Evolutionary conservation across 2,888 invertebrate genomes (phyloP).

Genomic region (Eilema caniola): DNA sequence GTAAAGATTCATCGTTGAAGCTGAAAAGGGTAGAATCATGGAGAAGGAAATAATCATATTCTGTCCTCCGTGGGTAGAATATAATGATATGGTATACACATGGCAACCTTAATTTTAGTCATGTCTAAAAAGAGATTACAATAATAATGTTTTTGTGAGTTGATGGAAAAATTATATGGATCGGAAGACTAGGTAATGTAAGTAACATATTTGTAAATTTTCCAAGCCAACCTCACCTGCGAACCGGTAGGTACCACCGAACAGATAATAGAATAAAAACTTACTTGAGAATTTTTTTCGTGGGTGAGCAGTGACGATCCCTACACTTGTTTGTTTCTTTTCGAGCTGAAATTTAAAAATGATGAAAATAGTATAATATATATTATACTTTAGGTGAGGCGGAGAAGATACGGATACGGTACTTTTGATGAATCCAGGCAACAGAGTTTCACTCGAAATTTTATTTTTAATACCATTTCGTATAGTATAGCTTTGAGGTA

Average conservation of each 20-base stretch:
- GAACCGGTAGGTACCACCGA: too few relatives aligned
- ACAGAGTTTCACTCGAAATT: background rate
- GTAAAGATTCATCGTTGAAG: constrained; percentile 22
- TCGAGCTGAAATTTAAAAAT: constrained; percentile 33
- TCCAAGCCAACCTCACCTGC: too few relatives aligned
- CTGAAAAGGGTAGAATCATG: too few relatives aligned
- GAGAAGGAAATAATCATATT: too few relatives aligned
- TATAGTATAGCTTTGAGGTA: background rate
- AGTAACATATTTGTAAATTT: too few relatives aligned
- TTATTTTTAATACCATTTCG: background rate
- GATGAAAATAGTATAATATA: background rate
- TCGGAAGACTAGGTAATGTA: too few relatives aligned
- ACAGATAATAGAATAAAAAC: constrained; percentile 9
- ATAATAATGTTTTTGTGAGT: too few relatives aligned
- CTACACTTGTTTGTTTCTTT: constrained; percentile 17
- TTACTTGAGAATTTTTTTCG: constrained; percentile 35
- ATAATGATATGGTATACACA: too few relatives aligned
- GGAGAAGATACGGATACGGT: background rate
- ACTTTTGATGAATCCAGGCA: background rate
- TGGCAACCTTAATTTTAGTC: too few relatives aligned
- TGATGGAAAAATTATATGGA: too few relatives aligned
- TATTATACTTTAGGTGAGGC: background rate
- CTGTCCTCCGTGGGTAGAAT: too few relatives aligned
- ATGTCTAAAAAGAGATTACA: too few relatives aligned
- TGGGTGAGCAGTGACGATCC: constrained; percentile 15